Evolutionary conservation across 2,113 vertebrate species (phyloP).

Genomic region (Lophius piscatorius): DNA sequence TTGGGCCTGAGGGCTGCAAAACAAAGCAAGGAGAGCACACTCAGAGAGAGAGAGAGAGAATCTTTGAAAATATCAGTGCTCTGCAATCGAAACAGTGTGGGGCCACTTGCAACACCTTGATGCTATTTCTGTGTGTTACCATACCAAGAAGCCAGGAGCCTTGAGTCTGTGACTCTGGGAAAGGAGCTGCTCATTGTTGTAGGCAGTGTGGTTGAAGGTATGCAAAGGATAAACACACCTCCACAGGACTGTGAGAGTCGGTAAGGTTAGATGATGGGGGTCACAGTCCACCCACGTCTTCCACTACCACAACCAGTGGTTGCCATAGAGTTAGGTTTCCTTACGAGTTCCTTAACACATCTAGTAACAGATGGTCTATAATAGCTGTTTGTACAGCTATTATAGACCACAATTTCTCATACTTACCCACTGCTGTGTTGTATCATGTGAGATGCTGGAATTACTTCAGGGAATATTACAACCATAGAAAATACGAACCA

Average conservation of each 20-base stretch:
- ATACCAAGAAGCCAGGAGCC: slow-evolving; percentile 11
- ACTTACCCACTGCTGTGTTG: neutral
- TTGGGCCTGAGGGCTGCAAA: slow-evolving; percentile 23
- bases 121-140: slow-evolving; percentile 12
- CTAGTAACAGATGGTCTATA: neutral
- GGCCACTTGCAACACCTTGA: slow-evolving; percentile 7
- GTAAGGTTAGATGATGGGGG: slow-evolving; percentile 17
- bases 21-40: slow-evolving; percentile 19
- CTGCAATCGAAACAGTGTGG: slow-evolving; percentile 23
- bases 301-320: slow-evolving; percentile 1
- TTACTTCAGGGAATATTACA: too few relatives aligned
- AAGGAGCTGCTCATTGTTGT: slow-evolving; percentile 18
- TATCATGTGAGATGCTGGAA: slow-evolving; percentile 2
- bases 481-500: too few relatives aligned
- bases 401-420: neutral
- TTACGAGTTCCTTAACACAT: slow-evolving; percentile 19
- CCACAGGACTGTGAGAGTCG: neutral
- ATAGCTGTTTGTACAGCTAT: neutral
- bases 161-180: slow-evolving; percentile 9
- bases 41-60: neutral
- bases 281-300: slow-evolving; percentile 30
- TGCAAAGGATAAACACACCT: slow-evolving; percentile 39
- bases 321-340: slow-evolving; percentile 20
- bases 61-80: slow-evolving; percentile 40
- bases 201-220: slow-evolving; percentile 19